Percentiles rank a stretch among this genome's conserved stretches.
Conservation (phyloP, 2,888 invertebrate genomes). For the Callyntrura guangdongensis region DNA sequence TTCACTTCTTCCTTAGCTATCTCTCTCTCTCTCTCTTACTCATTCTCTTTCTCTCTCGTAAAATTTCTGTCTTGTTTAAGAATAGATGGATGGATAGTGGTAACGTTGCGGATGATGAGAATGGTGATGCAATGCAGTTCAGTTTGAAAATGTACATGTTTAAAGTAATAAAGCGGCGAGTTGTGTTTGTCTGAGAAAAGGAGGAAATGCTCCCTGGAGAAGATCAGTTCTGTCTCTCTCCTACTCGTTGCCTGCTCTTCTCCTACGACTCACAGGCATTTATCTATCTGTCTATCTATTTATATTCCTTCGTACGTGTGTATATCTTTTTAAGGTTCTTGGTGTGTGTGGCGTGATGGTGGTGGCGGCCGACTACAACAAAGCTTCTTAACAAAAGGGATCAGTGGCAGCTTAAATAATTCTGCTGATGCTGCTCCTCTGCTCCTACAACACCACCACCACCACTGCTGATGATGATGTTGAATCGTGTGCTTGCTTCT, state of each 20-base stretch:
- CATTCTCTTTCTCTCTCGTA: neutral
- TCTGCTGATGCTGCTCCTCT: conserved; percentile 53
- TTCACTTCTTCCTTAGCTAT: conserved; percentile 1
- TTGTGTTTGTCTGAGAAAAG: conserved; percentile 48
- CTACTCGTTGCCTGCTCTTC: neutral
- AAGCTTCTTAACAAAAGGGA: conserved; percentile 77
- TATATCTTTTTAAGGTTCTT: conserved; percentile 29
- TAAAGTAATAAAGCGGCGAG: conserved; percentile 66
- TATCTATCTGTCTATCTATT: conserved; percentile 24
- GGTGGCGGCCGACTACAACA: conserved; percentile 44
- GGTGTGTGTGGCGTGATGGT: conserved; percentile 33
- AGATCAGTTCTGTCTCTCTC: conserved; percentile 69
- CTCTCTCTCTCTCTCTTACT: conserved; percentile 14
- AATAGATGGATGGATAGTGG: conserved; percentile 48
- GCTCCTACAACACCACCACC: conserved; percentile 5
- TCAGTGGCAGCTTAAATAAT: conserved; percentile 75
- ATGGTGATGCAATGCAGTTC: conserved; percentile 55
- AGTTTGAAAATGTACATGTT: conserved; percentile 67
- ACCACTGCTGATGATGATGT: conserved; percentile 45
- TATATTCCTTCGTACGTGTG: neutral
- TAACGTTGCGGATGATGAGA: conserved; percentile 38
- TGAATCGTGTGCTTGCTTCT: conserved; percentile 64
- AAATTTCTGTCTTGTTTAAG: conserved; percentile 31
- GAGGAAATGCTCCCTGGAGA: conserved; percentile 66
- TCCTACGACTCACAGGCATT: neutral